Evolutionary conservation across 2,888 invertebrate species (phyloP), one percentile per base, ranked within the genome.

Genomic region (Tribolium freemani): DNA sequence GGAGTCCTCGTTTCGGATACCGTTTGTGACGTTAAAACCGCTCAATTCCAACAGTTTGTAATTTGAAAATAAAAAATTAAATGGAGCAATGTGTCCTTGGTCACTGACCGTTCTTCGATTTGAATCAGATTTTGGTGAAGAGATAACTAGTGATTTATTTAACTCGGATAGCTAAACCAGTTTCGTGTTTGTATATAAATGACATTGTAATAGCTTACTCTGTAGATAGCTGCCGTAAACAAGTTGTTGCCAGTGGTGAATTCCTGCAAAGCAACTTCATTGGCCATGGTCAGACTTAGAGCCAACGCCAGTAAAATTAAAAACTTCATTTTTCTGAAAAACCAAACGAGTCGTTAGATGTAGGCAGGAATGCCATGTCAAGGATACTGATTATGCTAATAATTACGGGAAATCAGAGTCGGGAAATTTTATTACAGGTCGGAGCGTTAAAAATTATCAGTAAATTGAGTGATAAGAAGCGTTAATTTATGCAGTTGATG

Each of bases 1-100:
- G 88, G 90, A 21, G 87, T 87, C 0, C 87, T 94, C 5, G 86
- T 94, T 2, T 88, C 90, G 71, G 92, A 91, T n/a, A 94, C 94
- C 0, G 91, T 93, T 81, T 64, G 68, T 48, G 38, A 63, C 38
- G 8, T 9, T 0, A 38, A 38, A 38, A 8, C 8, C 3, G n/a
- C 26, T n/a, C n/a, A n/a, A n/a, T n/a, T n/a, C n/a, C n/a, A n/a
- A 45, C 45, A 45, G 5, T 45, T 45, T 45, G 45, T 45, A 45
- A 26, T 26, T 26, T 26, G 26, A 26, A 26, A 26, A 26, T 26
- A 26, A 26, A 26, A 20, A 53, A 6, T 20, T 21, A 6, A 16
- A 53, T 5, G 6, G 11, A 8, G 30, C 13, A 11, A 16, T 13
- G 45, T 61, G 61, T 61, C 61, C 61, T 61, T 61, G 61, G 61